Conservation (phyloP, 2,113 vertebrate species). For the Dendrocopos noguchii region DNA sequence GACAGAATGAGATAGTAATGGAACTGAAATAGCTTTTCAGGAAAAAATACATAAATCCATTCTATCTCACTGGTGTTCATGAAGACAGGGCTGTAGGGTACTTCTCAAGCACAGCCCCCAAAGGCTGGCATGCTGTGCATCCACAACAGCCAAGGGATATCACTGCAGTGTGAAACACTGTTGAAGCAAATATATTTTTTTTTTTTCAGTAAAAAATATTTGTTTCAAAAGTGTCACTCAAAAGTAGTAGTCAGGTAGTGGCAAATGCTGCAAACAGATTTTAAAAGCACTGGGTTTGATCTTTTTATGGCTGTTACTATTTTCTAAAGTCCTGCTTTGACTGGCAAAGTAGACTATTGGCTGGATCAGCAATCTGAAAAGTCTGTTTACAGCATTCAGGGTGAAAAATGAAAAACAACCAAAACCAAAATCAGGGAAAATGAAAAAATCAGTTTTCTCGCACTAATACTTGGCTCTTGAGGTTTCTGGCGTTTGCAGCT, state of each 20-base stretch:
- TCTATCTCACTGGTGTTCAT: neutral
- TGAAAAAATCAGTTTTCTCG: neutral
- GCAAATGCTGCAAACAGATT: neutral
- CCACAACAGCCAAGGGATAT: neutral
- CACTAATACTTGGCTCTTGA: accelerated
- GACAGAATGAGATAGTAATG: accelerated
- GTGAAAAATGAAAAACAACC: neutral
- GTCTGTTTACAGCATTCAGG: neutral
- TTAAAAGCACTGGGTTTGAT: neutral
- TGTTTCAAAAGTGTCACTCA: neutral
- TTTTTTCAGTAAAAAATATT: neutral
- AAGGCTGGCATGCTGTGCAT: accelerated
- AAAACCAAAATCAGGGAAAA: neutral
- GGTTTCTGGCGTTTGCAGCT: neutral
- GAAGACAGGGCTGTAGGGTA: neutral
- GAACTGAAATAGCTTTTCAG: neutral
- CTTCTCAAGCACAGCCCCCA: neutral
- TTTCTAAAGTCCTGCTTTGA: neutral
- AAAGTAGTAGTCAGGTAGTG: neutral
- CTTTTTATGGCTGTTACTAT: neutral
- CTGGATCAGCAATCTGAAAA: neutral
- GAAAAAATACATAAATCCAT: neutral
- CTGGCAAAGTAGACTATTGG: neutral
- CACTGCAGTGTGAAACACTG: neutral
- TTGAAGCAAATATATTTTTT: neutral